phyloP scores from a whole-genome alignment of 2,888 invertebrate genomes.

The Myathropa florea region DNA sequence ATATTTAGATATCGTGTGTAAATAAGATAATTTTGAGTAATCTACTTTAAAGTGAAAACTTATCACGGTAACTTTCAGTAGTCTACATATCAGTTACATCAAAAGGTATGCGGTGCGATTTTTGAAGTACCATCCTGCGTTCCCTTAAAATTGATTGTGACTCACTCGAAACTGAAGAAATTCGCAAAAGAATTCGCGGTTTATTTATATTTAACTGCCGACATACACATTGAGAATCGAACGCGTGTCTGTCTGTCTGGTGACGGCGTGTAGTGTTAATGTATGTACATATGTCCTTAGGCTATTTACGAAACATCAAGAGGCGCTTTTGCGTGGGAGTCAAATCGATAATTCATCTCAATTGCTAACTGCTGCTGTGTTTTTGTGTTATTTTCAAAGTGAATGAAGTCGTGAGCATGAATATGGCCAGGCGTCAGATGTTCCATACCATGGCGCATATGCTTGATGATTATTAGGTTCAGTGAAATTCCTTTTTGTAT shows the following conservation, averaged over 20 bases:
- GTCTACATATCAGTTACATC: neutral
- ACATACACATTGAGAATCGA: conserved; percentile 34
- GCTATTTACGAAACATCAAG: conserved; percentile 38
- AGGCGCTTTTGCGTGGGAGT: conserved; percentile 54
- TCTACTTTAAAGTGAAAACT: conserved; percentile 44
- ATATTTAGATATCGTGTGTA: conserved; percentile 22
- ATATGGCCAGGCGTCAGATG: conserved; percentile 27
- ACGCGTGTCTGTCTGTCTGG: conserved; percentile 61
- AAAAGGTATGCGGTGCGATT: conserved; percentile 5
- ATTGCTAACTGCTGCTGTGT: conserved; percentile 36
- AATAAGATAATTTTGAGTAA: conserved; percentile 27
- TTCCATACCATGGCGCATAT: neutral
- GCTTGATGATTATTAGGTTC: neutral
- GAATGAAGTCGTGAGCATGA: conserved; percentile 28
- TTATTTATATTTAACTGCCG: conserved; percentile 61
- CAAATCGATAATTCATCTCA: conserved; percentile 41
- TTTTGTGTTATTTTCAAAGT: neutral
- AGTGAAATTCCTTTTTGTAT: neutral
- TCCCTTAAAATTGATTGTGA: conserved; percentile 18
- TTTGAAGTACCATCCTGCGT: conserved; percentile 42
- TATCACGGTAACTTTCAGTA: conserved; percentile 12
- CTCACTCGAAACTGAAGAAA: conserved; percentile 40
- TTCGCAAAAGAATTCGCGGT: conserved; percentile 62
- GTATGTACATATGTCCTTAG: conserved; percentile 52
- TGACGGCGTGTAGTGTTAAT: conserved; percentile 24